These are phyloP conservation scores for Aotus griseimembra DNA, from an alignment of 2,797 vertebrate species.

Conservation along the genomic window DNA sequence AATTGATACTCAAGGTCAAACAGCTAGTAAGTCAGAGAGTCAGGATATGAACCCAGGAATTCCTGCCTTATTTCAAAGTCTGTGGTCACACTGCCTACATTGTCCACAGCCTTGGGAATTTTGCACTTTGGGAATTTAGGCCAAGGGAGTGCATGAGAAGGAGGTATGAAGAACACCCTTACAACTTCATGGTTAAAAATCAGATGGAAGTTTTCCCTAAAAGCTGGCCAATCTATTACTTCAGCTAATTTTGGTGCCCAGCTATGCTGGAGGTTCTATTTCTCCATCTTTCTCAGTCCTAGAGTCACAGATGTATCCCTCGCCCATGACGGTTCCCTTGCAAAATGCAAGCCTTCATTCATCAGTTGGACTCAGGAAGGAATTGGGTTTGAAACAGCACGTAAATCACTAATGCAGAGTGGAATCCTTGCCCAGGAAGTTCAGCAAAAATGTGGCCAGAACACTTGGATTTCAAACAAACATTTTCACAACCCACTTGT, in stretches of 20 bases:
- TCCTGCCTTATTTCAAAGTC: background rate
- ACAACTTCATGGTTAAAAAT: background rate
- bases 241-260: background rate
- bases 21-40: background rate
- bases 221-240: background rate
- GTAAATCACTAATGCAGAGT: background rate
- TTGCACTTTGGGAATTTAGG: background rate
- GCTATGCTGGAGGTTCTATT: background rate
- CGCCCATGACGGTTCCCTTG: background rate
- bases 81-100: background rate
- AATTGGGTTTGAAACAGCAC: background rate
- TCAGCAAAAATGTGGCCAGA: conserved; percentile 34
- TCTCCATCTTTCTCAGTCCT: background rate
- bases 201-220: background rate
- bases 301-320: background rate
- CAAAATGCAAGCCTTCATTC: background rate
- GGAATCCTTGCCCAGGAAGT: conserved; percentile 28
- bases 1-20: background rate
- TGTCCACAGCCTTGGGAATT: background rate
- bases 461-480: conserved; percentile 59
- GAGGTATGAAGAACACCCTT: background rate
- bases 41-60: background rate
- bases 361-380: background rate
- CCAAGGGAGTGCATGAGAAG: background rate
- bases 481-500: conserved; percentile 54